Percentiles rank a stretch among this genome's conserved stretches.
These are phyloP conservation scores for Synanceia verrucosa DNA, from an alignment of 2,797 vertebrate genomes.

Conservation along the genomic window DNA sequence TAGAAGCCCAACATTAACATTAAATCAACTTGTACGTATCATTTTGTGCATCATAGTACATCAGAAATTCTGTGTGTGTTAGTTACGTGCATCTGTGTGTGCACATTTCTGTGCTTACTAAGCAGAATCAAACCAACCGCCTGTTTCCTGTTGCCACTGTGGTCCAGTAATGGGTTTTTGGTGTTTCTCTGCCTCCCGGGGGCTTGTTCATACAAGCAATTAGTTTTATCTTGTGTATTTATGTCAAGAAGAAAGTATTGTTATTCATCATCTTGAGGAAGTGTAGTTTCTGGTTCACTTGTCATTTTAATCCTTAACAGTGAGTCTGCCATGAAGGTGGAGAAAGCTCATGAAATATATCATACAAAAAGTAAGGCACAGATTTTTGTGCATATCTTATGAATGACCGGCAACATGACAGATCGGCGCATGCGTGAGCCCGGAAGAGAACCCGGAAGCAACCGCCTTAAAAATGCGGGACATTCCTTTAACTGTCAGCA, in stretches of 20 bases:
- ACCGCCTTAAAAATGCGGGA: too few species aligned
- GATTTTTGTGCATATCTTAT: too few species aligned
- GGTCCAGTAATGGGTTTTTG: slow-evolving; percentile 45
- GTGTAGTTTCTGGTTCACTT: slow-evolving; percentile 57
- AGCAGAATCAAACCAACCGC: slow-evolving; percentile 28
- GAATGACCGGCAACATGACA: too few species aligned
- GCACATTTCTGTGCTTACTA: neutral
- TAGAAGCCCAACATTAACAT: neutral
- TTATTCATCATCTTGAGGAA: slow-evolving; percentile 71
- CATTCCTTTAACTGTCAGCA: too few species aligned
- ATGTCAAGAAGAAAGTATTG: slow-evolving; percentile 59
- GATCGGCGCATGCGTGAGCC: too few species aligned
- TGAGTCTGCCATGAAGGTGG: slow-evolving; percentile 23
- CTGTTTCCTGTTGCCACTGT: slow-evolving; percentile 38
- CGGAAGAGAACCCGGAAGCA: too few species aligned
- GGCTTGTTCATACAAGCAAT: slow-evolving; percentile 55
- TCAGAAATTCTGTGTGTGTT: neutral
- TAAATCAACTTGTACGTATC: neutral
- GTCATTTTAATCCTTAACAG: slow-evolving; percentile 60
- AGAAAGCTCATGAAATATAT: too few species aligned
- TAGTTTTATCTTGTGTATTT: slow-evolving; percentile 67
- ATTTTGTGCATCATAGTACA: neutral
- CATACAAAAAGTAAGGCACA: too few species aligned
- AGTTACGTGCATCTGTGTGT: neutral
- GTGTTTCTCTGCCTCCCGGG: slow-evolving; percentile 45